phyloP scores from a whole-genome alignment of 37 sponge, comb jelly and placozoan genomes.

The Tethya wilhelma region DNA sequence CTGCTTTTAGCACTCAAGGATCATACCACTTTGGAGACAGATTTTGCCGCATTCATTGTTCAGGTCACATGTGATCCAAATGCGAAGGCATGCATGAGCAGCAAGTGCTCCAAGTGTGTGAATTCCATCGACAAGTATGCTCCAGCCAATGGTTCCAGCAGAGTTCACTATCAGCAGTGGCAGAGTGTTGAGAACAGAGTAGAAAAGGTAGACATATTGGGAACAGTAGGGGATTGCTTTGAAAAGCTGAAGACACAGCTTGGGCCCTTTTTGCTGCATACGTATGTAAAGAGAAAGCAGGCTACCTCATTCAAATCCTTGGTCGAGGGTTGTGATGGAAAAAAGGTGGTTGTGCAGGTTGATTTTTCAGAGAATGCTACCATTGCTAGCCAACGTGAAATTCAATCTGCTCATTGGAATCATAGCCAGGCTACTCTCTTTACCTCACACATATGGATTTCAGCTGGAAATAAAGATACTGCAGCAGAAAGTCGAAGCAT shows the following conservation, averaged over 20 bases:
- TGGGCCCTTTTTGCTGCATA: conserved; percentile 22
- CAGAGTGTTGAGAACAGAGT: conserved; percentile 4
- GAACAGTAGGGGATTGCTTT: conserved; percentile 27
- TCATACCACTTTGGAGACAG: conserved; percentile 13
- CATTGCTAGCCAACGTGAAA: conserved; percentile 11
- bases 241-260: conserved; percentile 23
- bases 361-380: conserved; percentile 54
- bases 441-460: conserved; percentile 49
- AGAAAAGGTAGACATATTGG: conserved; percentile 35
- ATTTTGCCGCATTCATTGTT: conserved; percentile 17
- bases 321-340: conserved; percentile 21
- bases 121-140: conserved; percentile 18
- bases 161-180: conserved; percentile 36
- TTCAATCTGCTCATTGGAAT: conserved; percentile 39
- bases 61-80: conserved; percentile 36
- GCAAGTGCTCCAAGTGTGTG: conserved; percentile 23
- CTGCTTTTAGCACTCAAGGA: conserved; percentile 34
- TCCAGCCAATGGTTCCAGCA: conserved; percentile 9
- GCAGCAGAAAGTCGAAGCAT: background rate
- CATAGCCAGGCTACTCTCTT: conserved; percentile 43
- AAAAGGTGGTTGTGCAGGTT: conserved; percentile 35
- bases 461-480: no score
- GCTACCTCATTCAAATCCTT: conserved; percentile 16
- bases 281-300: conserved; percentile 35
- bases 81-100: conserved; percentile 19